Percentiles rank a stretch among this genome's conserved stretches.
Evolutionary conservation across 2,113 vertebrate species (phyloP).

Genomic region (Tamias sibiricus): DNA sequence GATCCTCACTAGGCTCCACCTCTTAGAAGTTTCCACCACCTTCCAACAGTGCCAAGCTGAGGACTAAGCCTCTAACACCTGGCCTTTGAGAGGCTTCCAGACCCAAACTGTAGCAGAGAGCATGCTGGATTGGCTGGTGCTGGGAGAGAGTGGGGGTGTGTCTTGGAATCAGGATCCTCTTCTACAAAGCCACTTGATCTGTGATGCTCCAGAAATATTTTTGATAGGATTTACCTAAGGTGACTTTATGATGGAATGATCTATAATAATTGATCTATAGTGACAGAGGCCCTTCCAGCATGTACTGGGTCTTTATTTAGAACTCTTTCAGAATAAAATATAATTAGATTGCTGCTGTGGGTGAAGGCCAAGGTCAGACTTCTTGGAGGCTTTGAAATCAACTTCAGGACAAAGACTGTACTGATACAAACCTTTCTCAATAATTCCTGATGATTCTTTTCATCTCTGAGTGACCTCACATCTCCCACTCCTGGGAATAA

Average conservation of each 20-base stretch:
- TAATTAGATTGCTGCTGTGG: background rate
- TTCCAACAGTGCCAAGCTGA: background rate
- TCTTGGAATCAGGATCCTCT: background rate
- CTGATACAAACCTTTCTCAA: background rate
- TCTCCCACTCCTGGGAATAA: background rate
- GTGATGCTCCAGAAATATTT: background rate
- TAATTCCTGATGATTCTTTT: background rate
- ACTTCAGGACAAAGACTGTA: background rate
- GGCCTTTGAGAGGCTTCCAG: background rate
- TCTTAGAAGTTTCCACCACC: background rate
- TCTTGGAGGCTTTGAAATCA: background rate
- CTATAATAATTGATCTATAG: background rate
- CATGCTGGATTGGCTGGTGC: background rate
- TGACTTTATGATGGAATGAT: background rate
- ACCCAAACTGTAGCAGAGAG: background rate
- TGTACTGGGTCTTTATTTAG: conserved; percentile 19
- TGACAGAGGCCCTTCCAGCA: background rate
- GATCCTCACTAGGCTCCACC: background rate
- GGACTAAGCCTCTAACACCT: too few relatives aligned
- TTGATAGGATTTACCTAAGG: background rate
- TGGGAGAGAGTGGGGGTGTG: background rate
- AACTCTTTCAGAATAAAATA: conserved; percentile 1
- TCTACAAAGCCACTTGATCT: background rate
- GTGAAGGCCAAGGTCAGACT: background rate
- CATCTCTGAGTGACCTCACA: background rate